Conservation (phyloP, 2,888 invertebrate genomes). For the Ypsolopha scabrella region DNA sequence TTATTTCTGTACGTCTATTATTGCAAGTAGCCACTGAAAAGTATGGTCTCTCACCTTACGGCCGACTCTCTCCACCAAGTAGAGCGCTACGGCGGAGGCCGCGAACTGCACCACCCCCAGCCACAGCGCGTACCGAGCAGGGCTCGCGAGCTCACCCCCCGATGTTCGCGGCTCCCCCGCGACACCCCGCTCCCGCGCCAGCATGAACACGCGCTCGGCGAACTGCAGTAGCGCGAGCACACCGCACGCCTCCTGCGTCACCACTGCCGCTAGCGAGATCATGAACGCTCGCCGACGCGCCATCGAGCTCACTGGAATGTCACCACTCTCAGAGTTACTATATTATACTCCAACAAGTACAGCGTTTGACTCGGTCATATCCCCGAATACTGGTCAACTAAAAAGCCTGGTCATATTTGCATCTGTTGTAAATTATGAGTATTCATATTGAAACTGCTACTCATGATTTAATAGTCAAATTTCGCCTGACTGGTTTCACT, state of each 20-base stretch:
- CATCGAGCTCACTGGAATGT: constrained; percentile 25
- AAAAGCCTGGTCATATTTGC: too few relatives aligned
- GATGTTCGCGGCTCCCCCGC: background rate
- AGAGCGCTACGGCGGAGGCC: constrained; percentile 31
- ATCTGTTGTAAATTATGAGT: too few relatives aligned
- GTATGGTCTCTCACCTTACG: constrained; percentile 26
- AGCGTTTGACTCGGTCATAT: background rate
- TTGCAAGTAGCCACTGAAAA: background rate
- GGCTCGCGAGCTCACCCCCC: constrained; percentile 15
- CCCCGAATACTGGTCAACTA: too few relatives aligned
- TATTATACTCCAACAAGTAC: background rate
- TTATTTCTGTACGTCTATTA: too few relatives aligned
- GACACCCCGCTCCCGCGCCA: constrained; percentile 20
- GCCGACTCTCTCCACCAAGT: constrained; percentile 39
- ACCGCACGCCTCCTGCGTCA: constrained; percentile 47
- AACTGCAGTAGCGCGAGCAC: constrained; percentile 45
- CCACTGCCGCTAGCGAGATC: constrained; percentile 29
- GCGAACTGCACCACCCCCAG: constrained; percentile 34
- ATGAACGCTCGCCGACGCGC: constrained; percentile 35
- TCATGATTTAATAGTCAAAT: too few relatives aligned
- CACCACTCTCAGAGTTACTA: background rate
- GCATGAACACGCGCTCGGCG: constrained; percentile 42
- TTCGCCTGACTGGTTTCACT: too few relatives aligned
- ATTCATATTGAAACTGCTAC: too few relatives aligned
- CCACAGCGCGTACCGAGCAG: constrained; percentile 30